phyloP scores from a whole-genome alignment of 2,797 vertebrate species.

The Tachyglossus aculeatus region DNA sequence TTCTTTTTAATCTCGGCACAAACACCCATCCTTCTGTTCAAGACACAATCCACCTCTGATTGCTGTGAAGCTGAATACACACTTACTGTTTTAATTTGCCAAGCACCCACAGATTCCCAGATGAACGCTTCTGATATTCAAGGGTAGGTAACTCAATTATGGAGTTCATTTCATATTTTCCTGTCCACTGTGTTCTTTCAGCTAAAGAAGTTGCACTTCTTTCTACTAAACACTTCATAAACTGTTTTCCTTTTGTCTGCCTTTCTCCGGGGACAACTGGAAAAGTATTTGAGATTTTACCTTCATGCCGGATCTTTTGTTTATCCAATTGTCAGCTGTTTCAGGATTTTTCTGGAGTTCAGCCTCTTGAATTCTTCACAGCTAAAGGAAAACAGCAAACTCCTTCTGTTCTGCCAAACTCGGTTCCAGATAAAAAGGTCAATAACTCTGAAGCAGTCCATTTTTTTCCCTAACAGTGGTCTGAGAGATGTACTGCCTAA shows the following conservation, averaged over 20 bases:
- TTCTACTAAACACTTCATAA: background rate
- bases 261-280: background rate
- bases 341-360: background rate
- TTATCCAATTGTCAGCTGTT: background rate
- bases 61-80: too few relatives aligned
- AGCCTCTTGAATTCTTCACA: background rate
- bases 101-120: background rate
- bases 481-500: too few relatives aligned
- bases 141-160: too few relatives aligned
- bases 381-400: too few relatives aligned
- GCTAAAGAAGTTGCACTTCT: background rate
- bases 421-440: too few relatives aligned
- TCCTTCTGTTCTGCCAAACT: too few relatives aligned
- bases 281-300: background rate
- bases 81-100: background rate
- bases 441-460: too few relatives aligned
- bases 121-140: background rate
- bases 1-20: too few relatives aligned
- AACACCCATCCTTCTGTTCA: too few relatives aligned
- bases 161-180: background rate
- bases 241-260: background rate
- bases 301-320: background rate
- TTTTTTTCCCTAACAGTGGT: too few relatives aligned
- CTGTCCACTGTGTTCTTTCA: background rate
- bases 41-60: too few relatives aligned